phyloP scores from a whole-genome alignment of 2,113 vertebrate genomes.

The Microcebus tavaratra region DNA sequence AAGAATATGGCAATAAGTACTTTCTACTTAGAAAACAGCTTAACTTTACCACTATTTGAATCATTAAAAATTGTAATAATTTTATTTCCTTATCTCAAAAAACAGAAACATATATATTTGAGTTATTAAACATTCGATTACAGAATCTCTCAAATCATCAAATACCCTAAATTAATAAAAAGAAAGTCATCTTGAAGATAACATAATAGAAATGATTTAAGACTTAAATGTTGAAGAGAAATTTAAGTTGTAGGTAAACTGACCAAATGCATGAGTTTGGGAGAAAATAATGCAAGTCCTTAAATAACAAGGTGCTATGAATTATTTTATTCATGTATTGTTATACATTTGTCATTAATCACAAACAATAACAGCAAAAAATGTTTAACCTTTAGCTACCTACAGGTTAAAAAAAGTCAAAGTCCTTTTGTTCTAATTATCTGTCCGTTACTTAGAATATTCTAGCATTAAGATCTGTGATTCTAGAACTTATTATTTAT shows the following conservation, averaged over 20 bases:
- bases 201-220: slow-evolving; percentile 4
- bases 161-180: neutral
- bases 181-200: neutral
- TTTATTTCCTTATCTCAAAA: neutral
- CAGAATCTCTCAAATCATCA: neutral
- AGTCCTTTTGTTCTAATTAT: slow-evolving; percentile 81
- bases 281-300: neutral
- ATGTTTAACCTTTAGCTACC: slow-evolving; percentile 71
- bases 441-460: slow-evolving; percentile 83
- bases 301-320: neutral
- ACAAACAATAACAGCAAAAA: neutral
- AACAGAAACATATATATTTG: neutral
- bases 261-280: neutral
- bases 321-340: neutral
- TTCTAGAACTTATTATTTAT: slow-evolving; percentile 82
- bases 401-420: slow-evolving; percentile 84
- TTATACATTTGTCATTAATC: slow-evolving; percentile 6
- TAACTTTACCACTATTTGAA: neutral
- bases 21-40: neutral
- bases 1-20: neutral
- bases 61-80: neutral
- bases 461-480: slow-evolving; percentile 81
- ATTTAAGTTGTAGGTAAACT: neutral
- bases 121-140: slow-evolving; percentile 10
- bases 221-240: neutral